phyloP scores from a whole-genome alignment of 2,888 invertebrate genomes.

The Rhodophaea formosa region DNA sequence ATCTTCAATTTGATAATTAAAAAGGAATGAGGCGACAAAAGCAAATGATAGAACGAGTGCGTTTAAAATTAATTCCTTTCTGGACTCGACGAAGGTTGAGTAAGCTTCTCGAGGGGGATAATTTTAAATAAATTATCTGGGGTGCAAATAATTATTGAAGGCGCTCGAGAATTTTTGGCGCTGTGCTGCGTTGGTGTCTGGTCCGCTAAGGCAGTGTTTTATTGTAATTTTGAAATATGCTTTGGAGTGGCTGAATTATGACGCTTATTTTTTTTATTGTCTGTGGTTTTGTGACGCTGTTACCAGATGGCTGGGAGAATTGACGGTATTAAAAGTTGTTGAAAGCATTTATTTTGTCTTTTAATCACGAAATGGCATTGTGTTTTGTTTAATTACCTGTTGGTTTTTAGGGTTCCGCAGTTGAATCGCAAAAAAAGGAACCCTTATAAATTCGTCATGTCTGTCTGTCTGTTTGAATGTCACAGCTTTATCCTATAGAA shows the following conservation, averaged over 20 bases:
- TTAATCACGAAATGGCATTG: neutral
- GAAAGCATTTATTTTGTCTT: neutral
- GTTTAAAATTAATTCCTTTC: conserved; percentile 31
- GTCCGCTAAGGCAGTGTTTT: conserved; percentile 9
- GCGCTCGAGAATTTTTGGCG: conserved; percentile 22
- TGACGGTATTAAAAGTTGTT: neutral
- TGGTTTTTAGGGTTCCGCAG: too few relatives aligned
- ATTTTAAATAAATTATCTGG: conserved; percentile 34
- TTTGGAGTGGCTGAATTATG: conserved; percentile 10
- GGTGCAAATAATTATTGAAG: conserved; percentile 30
- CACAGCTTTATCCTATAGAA: too few relatives aligned
- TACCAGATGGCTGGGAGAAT: conserved; percentile 2
- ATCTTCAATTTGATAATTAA: conserved; percentile 16
- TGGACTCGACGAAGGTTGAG: conserved; percentile 25
- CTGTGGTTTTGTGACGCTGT: neutral
- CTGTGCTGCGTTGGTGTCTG: conserved; percentile 10
- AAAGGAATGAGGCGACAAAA: conserved; percentile 18
- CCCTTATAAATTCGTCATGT: too few relatives aligned
- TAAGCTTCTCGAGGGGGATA: conserved; percentile 28
- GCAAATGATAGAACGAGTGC: conserved; percentile 20
- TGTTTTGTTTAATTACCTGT: neutral
- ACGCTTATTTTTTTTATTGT: conserved; percentile 2
- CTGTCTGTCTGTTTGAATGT: too few relatives aligned
- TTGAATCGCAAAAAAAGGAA: too few relatives aligned
- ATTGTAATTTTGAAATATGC: conserved; percentile 16